Percentiles rank a stretch among this genome's conserved stretches.
phyloP scores from a whole-genome alignment of 2,888 invertebrate species.

The Drosophila prostipennis region DNA sequence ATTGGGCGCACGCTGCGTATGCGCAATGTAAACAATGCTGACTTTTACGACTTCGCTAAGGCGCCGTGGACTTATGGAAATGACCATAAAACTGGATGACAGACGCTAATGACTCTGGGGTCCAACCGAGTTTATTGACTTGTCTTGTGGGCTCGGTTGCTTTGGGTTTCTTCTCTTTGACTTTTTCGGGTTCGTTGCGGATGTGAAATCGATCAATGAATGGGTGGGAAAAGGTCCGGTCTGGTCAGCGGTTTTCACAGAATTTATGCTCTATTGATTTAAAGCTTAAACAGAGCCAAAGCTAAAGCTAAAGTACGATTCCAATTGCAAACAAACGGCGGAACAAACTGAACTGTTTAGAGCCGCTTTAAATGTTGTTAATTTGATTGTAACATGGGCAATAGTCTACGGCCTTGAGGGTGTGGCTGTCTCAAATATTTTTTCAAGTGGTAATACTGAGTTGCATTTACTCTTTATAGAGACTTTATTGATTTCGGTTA shows the following conservation, averaged over 20 bases:
- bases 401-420: conserved; percentile 26
- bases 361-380: conserved; percentile 49
- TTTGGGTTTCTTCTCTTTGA: background rate
- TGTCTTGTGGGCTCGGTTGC: conserved; percentile 11
- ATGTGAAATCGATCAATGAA: conserved; percentile 61
- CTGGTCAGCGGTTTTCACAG: conserved; percentile 35
- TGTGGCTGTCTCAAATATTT: conserved; percentile 20
- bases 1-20: conserved; percentile 27
- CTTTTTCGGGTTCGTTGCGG: conserved; percentile 41
- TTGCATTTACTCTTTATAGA: background rate
- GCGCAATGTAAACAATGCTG: conserved; percentile 45
- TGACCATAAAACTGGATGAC: conserved; percentile 37
- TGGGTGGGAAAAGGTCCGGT: conserved; percentile 22
- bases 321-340: conserved; percentile 26
- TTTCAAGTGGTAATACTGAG: background rate
- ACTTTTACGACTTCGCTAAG: conserved; percentile 36
- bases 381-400: conserved; percentile 48
- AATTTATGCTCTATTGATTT: conserved; percentile 48
- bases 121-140: conserved; percentile 49
- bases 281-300: conserved; percentile 13
- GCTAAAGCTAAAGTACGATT: conserved; percentile 4
- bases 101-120: conserved; percentile 24
- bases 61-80: conserved; percentile 35
- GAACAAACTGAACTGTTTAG: conserved; percentile 29
- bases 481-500: background rate